Percentiles rank a stretch among this genome's conserved stretches.
These are phyloP conservation scores for Cheilosia pagana DNA, from an alignment of 2,888 invertebrate species.

Conservation along the genomic window DNA sequence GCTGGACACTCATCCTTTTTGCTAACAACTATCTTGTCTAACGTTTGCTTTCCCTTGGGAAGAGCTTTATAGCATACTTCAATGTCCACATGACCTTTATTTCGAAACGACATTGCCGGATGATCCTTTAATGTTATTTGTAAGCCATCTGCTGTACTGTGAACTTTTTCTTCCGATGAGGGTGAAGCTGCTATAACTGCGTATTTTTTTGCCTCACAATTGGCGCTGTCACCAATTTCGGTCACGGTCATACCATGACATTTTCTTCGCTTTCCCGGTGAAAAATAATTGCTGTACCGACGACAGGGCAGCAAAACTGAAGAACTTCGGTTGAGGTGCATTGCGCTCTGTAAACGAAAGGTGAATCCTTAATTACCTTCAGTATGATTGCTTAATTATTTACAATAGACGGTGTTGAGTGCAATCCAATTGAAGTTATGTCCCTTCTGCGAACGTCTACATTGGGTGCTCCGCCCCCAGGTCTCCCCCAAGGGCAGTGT, in stretches of 20 bases:
- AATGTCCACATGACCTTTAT: conserved; percentile 87
- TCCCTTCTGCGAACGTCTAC: conserved; percentile 87
- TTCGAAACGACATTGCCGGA: conserved; percentile 87
- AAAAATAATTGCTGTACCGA: conserved; percentile 80
- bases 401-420: conserved; percentile 86
- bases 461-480: conserved; percentile 90
- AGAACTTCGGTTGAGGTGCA: conserved; percentile 78
- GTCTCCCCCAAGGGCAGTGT: conserved; percentile 92
- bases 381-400: conserved; percentile 74
- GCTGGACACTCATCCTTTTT: conserved; percentile 79
- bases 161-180: conserved; percentile 71
- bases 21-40: conserved; percentile 85
- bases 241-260: conserved; percentile 77
- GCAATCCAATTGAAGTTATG: conserved; percentile 87
- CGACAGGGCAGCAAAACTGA: conserved; percentile 81
- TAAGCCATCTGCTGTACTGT: conserved; percentile 78
- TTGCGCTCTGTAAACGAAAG: conserved; percentile 76
- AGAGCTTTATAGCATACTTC: conserved; percentile 88
- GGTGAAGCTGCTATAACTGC: conserved; percentile 74
- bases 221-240: conserved; percentile 60
- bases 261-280: conserved; percentile 79
- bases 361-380: conserved; percentile 40
- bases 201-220: conserved; percentile 59
- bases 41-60: conserved; percentile 83
- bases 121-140: conserved; percentile 85